These are phyloP conservation scores for Oreochromis spilurus DNA, from an alignment of 2,113 vertebrate species.

Conservation along the genomic window DNA sequence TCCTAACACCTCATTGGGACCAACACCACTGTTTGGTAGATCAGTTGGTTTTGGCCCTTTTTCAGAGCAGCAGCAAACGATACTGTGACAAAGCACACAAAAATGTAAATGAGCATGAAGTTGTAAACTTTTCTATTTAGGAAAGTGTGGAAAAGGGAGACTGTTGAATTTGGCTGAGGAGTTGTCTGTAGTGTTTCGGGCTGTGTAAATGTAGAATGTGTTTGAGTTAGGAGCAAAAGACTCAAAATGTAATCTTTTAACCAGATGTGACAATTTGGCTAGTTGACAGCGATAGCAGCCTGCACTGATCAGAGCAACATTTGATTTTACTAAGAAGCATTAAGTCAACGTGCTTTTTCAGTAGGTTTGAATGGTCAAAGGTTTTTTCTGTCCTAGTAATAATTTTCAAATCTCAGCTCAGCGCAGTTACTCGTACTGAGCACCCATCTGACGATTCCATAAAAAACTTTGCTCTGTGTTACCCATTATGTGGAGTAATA, in stretches of 20 bases:
- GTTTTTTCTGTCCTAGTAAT: neutral
- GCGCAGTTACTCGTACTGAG: neutral
- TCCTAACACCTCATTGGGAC: slow-evolving; percentile 41
- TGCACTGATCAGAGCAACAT: neutral
- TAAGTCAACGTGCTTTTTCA: neutral
- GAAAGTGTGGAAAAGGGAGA: slow-evolving; percentile 28
- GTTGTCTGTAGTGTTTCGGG: slow-evolving; percentile 24
- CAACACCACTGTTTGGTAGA: slow-evolving; percentile 29
- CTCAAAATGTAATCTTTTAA: slow-evolving; percentile 18
- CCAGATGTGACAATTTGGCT: slow-evolving; percentile 42
- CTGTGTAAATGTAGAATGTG: slow-evolving; percentile 36
- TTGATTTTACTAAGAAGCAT: neutral
- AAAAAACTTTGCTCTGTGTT: neutral
- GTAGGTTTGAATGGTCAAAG: neutral
- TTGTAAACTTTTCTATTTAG: slow-evolving; percentile 45
- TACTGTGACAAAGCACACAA: slow-evolving; percentile 52
- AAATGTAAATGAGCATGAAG: slow-evolving; percentile 51
- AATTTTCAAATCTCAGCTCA: neutral
- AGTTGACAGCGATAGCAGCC: slow-evolving; percentile 12
- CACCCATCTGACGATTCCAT: neutral
- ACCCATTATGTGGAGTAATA: neutral
- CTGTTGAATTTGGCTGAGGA: slow-evolving; percentile 43
- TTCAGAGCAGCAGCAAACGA: slow-evolving; percentile 20
- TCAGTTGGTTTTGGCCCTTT: neutral
- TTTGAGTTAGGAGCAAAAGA: slow-evolving; percentile 31